Evolutionary conservation across 2,113 vertebrate species (phyloP).

Genomic region (Artemisiospiza belli): DNA sequence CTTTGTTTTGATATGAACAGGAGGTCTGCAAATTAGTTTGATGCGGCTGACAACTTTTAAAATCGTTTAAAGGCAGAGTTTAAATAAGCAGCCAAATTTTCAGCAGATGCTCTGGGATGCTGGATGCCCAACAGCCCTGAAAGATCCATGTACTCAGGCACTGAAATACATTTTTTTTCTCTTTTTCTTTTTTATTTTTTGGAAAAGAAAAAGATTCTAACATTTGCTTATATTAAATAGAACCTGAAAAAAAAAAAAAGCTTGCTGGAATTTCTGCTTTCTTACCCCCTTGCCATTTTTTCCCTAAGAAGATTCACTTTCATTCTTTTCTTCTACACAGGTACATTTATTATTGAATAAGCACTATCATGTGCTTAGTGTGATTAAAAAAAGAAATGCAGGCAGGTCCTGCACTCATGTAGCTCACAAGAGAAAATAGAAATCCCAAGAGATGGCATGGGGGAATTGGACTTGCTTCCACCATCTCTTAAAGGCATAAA

Average conservation of each 20-base stretch:
- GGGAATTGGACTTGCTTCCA: background rate
- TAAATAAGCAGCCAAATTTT: background rate
- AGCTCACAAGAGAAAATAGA: background rate
- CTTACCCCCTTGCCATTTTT: background rate
- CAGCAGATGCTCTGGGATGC: background rate
- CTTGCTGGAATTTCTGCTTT: background rate
- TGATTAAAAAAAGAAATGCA: conserved; percentile 16
- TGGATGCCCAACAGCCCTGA: background rate
- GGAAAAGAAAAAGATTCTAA: background rate
- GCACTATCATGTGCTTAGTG: background rate
- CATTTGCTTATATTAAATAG: background rate
- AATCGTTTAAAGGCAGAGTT: background rate
- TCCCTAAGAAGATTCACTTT: background rate
- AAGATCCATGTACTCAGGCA: background rate
- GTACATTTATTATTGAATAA: conserved; percentile 51
- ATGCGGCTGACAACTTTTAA: background rate
- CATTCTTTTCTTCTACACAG: background rate
- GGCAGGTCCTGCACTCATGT: background rate
- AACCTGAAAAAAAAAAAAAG: background rate
- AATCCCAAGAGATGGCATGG: background rate
- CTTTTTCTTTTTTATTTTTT: too few species aligned
- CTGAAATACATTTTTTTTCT: background rate
- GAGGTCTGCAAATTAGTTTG: background rate
- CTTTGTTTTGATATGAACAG: background rate
- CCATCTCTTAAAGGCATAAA: background rate